Evolutionary conservation across 2,113 vertebrate species (phyloP), one percentile per base, ranked within the genome.

Genomic region (Leucosticte australis): DNA sequence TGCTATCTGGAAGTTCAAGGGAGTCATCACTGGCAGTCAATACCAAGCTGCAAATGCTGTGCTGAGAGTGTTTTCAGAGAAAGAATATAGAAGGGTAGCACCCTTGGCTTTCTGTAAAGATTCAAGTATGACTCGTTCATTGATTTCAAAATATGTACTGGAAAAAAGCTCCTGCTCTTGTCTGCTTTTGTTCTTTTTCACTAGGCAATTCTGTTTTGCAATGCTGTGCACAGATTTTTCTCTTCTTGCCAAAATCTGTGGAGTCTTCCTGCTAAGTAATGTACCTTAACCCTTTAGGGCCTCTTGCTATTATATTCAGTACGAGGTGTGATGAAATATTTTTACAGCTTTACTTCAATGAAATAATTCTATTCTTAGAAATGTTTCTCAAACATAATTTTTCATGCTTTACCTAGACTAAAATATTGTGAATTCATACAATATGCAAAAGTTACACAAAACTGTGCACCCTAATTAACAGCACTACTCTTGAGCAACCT

Each of bases 361-460:
- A 81, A 62, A 88, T 50, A 39, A 62, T 37, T 55, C 52, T 57
- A 4, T 20, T 94, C 91, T 88, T 67, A 90, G 76, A 90, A 88
- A 62, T 53, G 19, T 67, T 92, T 77, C 69, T 77, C 60, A 37
- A 63, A 55, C 26, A 57, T n/a, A 0, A 70, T 55, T 77, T 65
- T 50, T 77, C n/a, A 50, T 76, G 83, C 49, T 95, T 73, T 73
- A 83, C 18, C 50, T 76, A 57, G 37, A 85, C 6, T 46, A 88
- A 82, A 93, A 89, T 88, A 81, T 11, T 50, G 64, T 60, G 56
- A 91, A 94, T 85, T 96, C 90, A 95, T 91, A 71, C 57, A 94
- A 91, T 82, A 94, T 94, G 71, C 39, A 95, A 26, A 95, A 96
- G 78, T 82, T 91, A 82, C 56, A 89, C 30, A 85, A 94, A 90